Evolutionary conservation across 1,140 invertebrate genomes (phyloP), one percentile per base, ranked within the genome.

Genomic region (Anastrepha ludens): DNA sequence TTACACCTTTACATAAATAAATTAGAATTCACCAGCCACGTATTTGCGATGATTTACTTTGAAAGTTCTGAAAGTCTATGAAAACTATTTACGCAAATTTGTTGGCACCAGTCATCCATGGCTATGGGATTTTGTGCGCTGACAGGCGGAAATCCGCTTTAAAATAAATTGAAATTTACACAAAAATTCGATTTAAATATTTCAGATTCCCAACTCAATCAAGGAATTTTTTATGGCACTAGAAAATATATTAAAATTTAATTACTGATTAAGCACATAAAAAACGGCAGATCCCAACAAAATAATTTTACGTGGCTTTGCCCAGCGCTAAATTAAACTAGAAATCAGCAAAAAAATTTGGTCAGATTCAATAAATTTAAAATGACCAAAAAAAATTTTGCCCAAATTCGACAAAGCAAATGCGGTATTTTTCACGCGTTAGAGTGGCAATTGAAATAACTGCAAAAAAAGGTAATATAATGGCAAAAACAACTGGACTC

Each of bases 31-130:
- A 39, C 64, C 11, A 41, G 39, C 67, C 67, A 15, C 39, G 44
- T 7, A 74, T 74, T 74, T 74, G 11, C 67, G 67, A 13, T 74
- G 41, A 74, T 74, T 74, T 74, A 74, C 67, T 74, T 67, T 70
- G 50, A 55, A 70, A 7, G 5, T 47, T 74, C 44, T 47, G 39
- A 44, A 47, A 74, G 67, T 47, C 41, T 74, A 17, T 74, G 15
- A 62, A 62, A 62, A 62, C 4, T n/a, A 62, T 62, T 62, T 4
- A 62, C 11, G 17, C 11, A 17, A 39, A 39, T n/a, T 67, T 70
- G 39, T 74, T 74, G 41, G 17, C 6, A 41, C 3, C 41, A 41
- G 5, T 44, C 41, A 74, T 2, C 39, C 39, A 15, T 74, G 44
- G 39, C 67, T 41, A 3, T 6, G 3, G 4, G 13, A 74, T 44